phyloP scores from a whole-genome alignment of 2,888 invertebrate genomes.

The Pegoplata infirma region DNA sequence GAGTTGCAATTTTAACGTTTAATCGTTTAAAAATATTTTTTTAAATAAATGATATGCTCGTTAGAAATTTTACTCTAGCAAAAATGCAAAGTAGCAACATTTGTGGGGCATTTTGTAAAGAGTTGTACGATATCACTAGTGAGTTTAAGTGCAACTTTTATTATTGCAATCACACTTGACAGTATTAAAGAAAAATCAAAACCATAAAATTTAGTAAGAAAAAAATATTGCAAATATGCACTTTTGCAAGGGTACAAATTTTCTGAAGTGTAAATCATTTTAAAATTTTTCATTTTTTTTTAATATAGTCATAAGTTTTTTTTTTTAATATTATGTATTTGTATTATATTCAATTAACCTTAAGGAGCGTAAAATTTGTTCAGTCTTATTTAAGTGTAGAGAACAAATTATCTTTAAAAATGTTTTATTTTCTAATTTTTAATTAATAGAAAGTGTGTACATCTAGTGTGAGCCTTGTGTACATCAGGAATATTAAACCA shows the following conservation, averaged over 20 bases:
- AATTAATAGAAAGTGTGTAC: slow-evolving; percentile 35
- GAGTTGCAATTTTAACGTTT: slow-evolving; percentile 15
- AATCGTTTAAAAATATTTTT: neutral
- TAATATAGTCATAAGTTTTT: neutral
- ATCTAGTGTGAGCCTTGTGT: slow-evolving; percentile 57
- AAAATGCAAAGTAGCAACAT: no score
- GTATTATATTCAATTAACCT: neutral
- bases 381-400: neutral
- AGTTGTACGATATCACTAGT: no score
- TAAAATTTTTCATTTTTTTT: neutral
- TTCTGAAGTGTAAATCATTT: no score
- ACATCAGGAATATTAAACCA: slow-evolving; percentile 64
- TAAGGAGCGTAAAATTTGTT: neutral
- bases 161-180: no score
- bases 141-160: no score
- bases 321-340: neutral
- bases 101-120: no score
- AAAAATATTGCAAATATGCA: no score
- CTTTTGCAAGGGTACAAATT: no score
- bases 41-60: no score
- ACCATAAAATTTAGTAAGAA: no score
- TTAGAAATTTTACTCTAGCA: no score
- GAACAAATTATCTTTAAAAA: neutral
- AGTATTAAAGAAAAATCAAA: no score
- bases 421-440: neutral